Conservation (phyloP, 64 coral and sea anemone species). For the Montipora sp. region DNA sequence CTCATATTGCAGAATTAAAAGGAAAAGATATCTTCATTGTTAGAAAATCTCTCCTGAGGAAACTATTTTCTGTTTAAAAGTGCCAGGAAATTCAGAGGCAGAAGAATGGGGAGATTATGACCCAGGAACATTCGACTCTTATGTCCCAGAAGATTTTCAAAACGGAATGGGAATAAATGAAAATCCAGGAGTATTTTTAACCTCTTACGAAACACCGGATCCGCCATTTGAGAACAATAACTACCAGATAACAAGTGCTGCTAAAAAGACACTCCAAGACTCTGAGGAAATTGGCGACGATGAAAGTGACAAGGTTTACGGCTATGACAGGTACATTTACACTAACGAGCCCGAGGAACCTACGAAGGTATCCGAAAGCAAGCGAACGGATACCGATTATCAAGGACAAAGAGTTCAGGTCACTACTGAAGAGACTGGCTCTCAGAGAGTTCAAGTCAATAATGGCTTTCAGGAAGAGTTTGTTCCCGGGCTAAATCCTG, state of each 20-base stretch:
- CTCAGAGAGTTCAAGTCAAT: constrained; percentile 97
- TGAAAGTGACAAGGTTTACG: constrained; percentile 85
- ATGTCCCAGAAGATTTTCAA: constrained; percentile 18
- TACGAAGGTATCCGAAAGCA: constrained; percentile 49
- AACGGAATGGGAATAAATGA: constrained; percentile 19
- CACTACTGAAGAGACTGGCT: constrained; percentile 94
- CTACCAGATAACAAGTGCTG: neutral
- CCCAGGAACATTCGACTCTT: constrained; percentile 15
- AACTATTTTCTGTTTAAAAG: neutral
- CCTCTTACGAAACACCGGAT: constrained; percentile 10
- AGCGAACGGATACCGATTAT: constrained; percentile 68
- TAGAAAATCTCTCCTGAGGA: neutral
- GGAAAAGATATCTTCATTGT: neutral
- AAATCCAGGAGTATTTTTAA: constrained; percentile 4
- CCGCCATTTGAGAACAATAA: neutral
- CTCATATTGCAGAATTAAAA: neutral
- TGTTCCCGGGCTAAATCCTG: constrained; percentile 94
- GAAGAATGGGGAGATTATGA: constrained; percentile 15
- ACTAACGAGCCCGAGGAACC: constrained; percentile 32
- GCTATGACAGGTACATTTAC: constrained; percentile 80
- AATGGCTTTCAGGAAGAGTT: constrained; percentile 98
- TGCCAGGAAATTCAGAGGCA: constrained; percentile 22
- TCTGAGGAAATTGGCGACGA: constrained; percentile 47
- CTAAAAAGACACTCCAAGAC: constrained; percentile 41
- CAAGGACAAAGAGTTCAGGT: constrained; percentile 88